phyloP scores from a whole-genome alignment of 2,888 invertebrate species.

The Dilophus febrilis region DNA sequence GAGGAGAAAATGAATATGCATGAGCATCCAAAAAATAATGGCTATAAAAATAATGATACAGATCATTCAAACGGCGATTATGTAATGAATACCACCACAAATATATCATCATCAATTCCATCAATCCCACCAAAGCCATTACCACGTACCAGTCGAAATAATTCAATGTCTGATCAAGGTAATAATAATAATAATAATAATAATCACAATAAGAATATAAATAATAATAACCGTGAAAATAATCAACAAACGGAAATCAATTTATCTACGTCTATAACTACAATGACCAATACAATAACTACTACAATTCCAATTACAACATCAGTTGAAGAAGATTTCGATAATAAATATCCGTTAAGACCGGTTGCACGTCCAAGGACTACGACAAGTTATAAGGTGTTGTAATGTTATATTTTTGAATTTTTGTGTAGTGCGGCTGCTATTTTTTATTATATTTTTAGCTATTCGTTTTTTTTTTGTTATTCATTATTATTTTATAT shows the following conservation, averaged over 20 bases:
- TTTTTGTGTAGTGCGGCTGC: slow-evolving; percentile 8
- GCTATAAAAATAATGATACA: slow-evolving; percentile 23
- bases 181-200: slow-evolving; percentile 29
- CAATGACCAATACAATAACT: no score
- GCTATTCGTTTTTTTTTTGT: no score
- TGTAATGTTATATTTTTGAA: slow-evolving; percentile 10
- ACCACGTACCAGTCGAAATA: slow-evolving; percentile 54
- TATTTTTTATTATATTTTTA: no score
- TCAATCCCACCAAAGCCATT: slow-evolving; percentile 57
- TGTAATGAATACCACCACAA: no score
- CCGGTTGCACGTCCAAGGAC: slow-evolving; percentile 55
- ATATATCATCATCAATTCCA: no score
- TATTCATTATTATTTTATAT: no score
- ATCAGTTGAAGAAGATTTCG: slow-evolving; percentile 28
- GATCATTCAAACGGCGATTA: no score
- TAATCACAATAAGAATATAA: neutral
- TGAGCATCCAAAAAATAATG: neutral
- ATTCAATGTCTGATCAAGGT: slow-evolving; percentile 46
- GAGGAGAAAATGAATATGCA: neutral
- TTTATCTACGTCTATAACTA: no score
- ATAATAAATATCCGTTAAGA: slow-evolving; percentile 34
- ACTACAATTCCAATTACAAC: no score
- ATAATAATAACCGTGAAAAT: slow-evolving; percentile 11
- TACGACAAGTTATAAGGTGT: slow-evolving; percentile 57
- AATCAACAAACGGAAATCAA: no score